phyloP scores from a whole-genome alignment of 30 jellyfish, hydroid and myxozoan species.

The Kudoa iwatai region DNA sequence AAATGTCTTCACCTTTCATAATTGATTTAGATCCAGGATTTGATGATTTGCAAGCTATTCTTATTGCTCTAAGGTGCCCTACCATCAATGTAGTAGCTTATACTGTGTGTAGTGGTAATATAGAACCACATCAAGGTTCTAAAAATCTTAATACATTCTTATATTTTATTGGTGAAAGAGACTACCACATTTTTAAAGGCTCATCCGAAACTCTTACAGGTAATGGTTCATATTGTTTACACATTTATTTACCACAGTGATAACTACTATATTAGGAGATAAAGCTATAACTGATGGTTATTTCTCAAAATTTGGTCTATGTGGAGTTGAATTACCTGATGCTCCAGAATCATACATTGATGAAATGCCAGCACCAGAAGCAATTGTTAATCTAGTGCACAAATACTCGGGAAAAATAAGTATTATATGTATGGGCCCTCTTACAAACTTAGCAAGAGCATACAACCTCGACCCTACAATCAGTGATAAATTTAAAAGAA shows the following conservation, averaged over 20 bases:
- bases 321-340: neutral
- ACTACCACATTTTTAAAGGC: conserved; percentile 42
- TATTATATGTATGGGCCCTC: neutral
- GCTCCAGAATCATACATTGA: neutral
- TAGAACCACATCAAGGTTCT: conserved; percentile 13
- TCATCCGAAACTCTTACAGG: conserved; percentile 2
- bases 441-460: neutral
- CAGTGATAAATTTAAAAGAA: no score
- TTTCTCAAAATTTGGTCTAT: neutral
- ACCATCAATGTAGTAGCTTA: conserved; percentile 22
- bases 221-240: no score
- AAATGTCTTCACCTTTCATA: no score
- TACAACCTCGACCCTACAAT: neutral
- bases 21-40: conserved; percentile 65
- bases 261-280: neutral
- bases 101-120: conserved; percentile 24
- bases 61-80: conserved; percentile 15
- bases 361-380: neutral
- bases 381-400: neutral
- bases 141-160: conserved; percentile 9
- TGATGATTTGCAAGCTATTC: conserved; percentile 68
- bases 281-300: neutral
- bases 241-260: no score
- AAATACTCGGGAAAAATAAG: neutral
- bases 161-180: conserved; percentile 14